Base-by-base conservation (phyloP, 1,140 invertebrate species). In the Trypoxylus dichotomus region DNA sequence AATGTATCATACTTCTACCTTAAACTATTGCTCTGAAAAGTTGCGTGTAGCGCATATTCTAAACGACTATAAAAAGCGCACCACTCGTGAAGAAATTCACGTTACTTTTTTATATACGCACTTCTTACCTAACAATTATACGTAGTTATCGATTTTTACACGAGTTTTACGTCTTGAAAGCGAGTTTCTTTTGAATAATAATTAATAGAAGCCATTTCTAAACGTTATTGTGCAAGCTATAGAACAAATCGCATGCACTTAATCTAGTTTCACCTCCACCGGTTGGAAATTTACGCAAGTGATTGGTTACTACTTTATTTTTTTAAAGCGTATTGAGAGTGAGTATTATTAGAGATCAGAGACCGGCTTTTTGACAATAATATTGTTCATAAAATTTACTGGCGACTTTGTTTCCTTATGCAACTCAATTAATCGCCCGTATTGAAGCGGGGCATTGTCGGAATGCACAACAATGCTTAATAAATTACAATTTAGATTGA, bases 401-500 rank as follows among this genome's bases (percentile, higher is more conserved):
- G 21, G 19, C 21, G 21, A 63, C 19, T 63, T 27, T 21, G 8
- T 63, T 63, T 63, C 32, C 15, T 63, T 63, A 24, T 63, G 60
- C 60, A 63, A 63, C 60, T 63, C 60, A 27, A 63, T 63, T 63
- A 63, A 63, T 63, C 60, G 13, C 13, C 60, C 60, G 21, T 24
- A 63, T 63, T 1, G 60, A 24, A 63, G 21, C 60, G 21, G n/a
- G n/a, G 21, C 19, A 63, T 19, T 63, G 60, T 63, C 60, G 19
- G 60, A 25, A 11, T 63, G 60, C 21, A 63, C 60, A 21, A 63
- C 60, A 63, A 63, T 63, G 21, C 25, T 19, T 63, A 63, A 63
- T 63, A 63, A 63, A 63, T 63, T 63, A 63, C 60, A 63, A 63
- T 63, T 63, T 63, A 68, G 24, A 24, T 68, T 68, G 60, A 68